phyloP scores from a whole-genome alignment of 2,797 vertebrate species.

The Sparidentex hasta region DNA sequence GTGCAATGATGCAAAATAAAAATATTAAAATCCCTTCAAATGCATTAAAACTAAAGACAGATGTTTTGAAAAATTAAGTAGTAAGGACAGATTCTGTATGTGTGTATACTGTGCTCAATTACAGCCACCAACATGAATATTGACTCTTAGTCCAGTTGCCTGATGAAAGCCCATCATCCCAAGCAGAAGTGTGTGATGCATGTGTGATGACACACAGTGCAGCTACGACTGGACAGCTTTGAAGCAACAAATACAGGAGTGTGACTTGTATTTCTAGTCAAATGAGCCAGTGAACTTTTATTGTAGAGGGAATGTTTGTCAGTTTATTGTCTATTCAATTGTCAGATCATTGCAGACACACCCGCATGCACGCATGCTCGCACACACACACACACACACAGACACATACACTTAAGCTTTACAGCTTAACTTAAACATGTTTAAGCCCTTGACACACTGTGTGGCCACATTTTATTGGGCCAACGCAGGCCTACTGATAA shows the following conservation, averaged over 20 bases:
- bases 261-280: constrained; percentile 20
- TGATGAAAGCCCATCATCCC: too few species aligned
- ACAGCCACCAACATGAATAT: not conserved
- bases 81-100: too few species aligned
- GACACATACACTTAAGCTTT: not conserved
- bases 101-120: too few species aligned
- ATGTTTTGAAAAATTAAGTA: too few species aligned
- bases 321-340: constrained; percentile 1
- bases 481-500: not conserved
- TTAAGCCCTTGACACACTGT: not conserved
- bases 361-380: not conserved
- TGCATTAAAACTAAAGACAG: too few species aligned
- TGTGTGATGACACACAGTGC: constrained; percentile 7
- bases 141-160: not conserved
- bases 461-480: not conserved
- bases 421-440: constrained; percentile 8
- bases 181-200: not conserved
- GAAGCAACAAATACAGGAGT: constrained; percentile 18
- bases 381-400: not conserved
- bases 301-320: not conserved
- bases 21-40: too few species aligned
- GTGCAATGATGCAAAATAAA: too few species aligned
- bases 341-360: not conserved
- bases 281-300: not conserved
- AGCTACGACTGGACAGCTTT: not conserved